Base-by-base conservation (phyloP, 2,797 vertebrate genomes). In the Falco rusticolus region DNA sequence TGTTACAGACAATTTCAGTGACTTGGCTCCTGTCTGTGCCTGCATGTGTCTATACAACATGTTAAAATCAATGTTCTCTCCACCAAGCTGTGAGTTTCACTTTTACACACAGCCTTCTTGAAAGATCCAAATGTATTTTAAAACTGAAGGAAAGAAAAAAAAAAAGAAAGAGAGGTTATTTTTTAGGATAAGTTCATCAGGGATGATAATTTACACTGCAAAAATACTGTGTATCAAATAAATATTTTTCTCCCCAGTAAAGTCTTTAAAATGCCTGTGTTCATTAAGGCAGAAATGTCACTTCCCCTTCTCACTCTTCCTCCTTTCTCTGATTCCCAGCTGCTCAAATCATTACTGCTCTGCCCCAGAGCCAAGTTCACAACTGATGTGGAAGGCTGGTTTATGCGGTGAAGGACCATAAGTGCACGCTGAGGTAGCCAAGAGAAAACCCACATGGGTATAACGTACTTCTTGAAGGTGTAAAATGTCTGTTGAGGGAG, bases 21-120 rank as follows among this genome's bases (percentile, higher is more conserved):
- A 50, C 41, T 87, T 83, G 20, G 53, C 37, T 81, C 84, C 59
- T 65, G 83, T 74, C 60, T 82, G 57, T 75, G 39, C 14, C 78
- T 84, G 22, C 65, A 54, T 63, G 25, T 47, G 59, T 78, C 87
- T 87, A 71, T 11, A 87, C 22, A 76, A 85, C 89, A 86, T 39
- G 1, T 66, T 64, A 94, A 95, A 96, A 92, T 78, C 75, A 87
- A n/a, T 85, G 41, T 83, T 94, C 57, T 87, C 61, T 95, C 47
- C 65, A 47, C 17, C 37, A 78, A 81, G 81, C 43, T 82, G 51
- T 66, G 74, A 91, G 56, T 88, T 92, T 93, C 43, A 69, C 17
- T 59, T 92, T 51, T 76, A 77, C 28, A 81, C 2, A 66, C 3
- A 76, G 65, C 8, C 28, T 86, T 86, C 80, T 88, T 29, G 81